phyloP scores from a whole-genome alignment of 2,113 vertebrate species.

The Amblyopsis rosae region DNA sequence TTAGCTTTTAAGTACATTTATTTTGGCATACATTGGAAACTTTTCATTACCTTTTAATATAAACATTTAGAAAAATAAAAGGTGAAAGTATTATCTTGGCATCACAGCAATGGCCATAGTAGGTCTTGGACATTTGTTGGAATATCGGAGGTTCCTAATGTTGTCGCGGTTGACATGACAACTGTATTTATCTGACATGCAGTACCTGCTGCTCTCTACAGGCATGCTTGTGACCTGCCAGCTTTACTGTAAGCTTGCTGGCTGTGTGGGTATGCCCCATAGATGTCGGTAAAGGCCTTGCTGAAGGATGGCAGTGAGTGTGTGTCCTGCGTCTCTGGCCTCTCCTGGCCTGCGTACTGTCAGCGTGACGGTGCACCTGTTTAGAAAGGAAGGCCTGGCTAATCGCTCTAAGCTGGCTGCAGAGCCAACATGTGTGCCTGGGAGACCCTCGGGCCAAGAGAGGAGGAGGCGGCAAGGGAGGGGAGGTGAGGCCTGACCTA shows the following conservation, averaged over 20 bases:
- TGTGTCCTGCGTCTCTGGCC: constrained; percentile 14
- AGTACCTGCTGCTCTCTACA: not conserved
- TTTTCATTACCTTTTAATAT: not conserved
- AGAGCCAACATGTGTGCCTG: constrained; percentile 40
- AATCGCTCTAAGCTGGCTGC: constrained; percentile 54
- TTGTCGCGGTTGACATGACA: not conserved
- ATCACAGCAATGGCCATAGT: no score
- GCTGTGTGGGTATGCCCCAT: not conserved
- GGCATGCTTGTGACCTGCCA: not conserved
- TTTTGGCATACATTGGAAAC: constrained; percentile 21
- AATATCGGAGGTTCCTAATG: not conserved
- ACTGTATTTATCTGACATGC: constrained; percentile 1
- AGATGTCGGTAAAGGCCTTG: not conserved
- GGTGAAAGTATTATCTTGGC: constrained; percentile 9
- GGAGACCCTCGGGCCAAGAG: constrained; percentile 31
- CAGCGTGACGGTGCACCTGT: constrained; percentile 67
- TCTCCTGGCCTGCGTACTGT: constrained; percentile 6
- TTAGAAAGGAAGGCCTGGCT: constrained; percentile 54
- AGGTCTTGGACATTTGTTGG: no score
- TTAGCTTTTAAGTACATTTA: constrained; percentile 51
- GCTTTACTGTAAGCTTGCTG: not conserved
- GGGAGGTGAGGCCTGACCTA: constrained; percentile 32
- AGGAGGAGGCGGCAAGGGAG: not conserved
- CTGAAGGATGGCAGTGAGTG: constrained; percentile 10
- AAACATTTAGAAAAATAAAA: constrained; percentile 33